A percentile compares a stretch with the other conserved stretches of the same genome.
Conservation (phyloP, 2,113 vertebrate genomes). For the Sinocyclocheilus rhinocerous region DNA sequence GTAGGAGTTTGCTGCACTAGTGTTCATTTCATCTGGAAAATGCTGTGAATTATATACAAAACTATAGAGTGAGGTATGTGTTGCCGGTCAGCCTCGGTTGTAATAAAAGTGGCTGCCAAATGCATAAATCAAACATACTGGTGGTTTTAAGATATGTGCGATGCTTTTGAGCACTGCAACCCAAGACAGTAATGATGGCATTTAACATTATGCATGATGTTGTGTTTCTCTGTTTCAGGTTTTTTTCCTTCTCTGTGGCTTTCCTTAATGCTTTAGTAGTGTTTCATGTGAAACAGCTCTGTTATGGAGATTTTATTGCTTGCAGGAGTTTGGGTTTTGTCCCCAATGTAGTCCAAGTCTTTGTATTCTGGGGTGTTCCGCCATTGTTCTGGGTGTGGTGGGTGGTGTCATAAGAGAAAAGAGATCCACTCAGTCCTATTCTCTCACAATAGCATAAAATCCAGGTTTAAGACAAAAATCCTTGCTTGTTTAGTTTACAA, state of each 20-base stretch:
- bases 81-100: background rate
- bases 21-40: background rate
- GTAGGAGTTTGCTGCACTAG: background rate
- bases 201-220: background rate
- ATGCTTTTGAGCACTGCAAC: background rate
- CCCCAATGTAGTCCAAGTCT: constrained; percentile 31
- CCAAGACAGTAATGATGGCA: background rate
- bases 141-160: background rate
- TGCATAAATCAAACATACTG: background rate
- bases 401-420: background rate
- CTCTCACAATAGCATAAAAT: background rate
- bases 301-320: constrained; percentile 31
- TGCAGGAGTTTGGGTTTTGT: constrained; percentile 26
- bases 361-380: background rate
- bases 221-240: background rate
- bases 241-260: background rate
- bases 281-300: constrained; percentile 39
- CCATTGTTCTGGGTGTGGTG: constrained; percentile 30
- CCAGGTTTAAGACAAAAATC: background rate
- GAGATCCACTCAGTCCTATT: background rate
- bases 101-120: background rate
- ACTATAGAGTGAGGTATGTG: background rate
- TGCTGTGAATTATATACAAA: background rate
- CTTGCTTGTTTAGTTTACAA: background rate
- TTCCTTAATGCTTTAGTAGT: background rate